Evolutionary conservation across 2,797 vertebrate genomes (phyloP), one percentile per base, ranked within the genome.

Genomic region (Lithobates sylvaticus): DNA sequence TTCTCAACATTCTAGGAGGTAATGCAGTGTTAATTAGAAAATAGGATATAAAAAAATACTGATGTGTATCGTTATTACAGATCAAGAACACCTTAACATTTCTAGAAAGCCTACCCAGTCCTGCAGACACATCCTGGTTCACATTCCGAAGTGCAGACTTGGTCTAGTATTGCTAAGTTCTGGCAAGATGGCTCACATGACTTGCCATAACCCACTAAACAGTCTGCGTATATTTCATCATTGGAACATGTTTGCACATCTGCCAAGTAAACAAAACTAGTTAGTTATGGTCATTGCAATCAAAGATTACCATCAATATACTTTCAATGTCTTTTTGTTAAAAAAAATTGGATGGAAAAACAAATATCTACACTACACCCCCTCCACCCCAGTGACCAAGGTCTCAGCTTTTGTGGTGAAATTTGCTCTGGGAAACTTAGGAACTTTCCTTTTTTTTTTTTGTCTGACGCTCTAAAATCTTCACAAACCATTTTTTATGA

Each of bases 111-210:
- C 47, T 81, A 88, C 87, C 87, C 87, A 73, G 15, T 64, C 54
- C 81, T 88, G 80, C 87, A 88, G 47, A 85, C 12, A 54, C 87
- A 88, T 54, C 87, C 87, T n/a, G 87, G 16, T 9, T 36, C 0
- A n/a, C 87, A 88, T 0, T 67, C 13, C 0, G 42, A 4, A 12
- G 39, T 16, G 27, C 87, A 88, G 32, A 69, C 21, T 7, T 85
- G 34, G 27, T 78, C 83, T 0, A 78, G 27, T 5, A 78, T 5
- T 21, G 32, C 73, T 16, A 82, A 27, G 79, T 50, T 85, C 23
- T 69, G 50, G 34, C 87, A 88, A 29, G 78, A 32, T 21, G 42
- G 73, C 26, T 88, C 83, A 74, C 87, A 88, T n/a, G 73, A 26
- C 36, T 78, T 88, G 42, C 87, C 87, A 44, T 8, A 8, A 16